These are phyloP conservation scores for Thyatira batis DNA, from an alignment of 2,888 invertebrate genomes.

Conservation along the genomic window DNA sequence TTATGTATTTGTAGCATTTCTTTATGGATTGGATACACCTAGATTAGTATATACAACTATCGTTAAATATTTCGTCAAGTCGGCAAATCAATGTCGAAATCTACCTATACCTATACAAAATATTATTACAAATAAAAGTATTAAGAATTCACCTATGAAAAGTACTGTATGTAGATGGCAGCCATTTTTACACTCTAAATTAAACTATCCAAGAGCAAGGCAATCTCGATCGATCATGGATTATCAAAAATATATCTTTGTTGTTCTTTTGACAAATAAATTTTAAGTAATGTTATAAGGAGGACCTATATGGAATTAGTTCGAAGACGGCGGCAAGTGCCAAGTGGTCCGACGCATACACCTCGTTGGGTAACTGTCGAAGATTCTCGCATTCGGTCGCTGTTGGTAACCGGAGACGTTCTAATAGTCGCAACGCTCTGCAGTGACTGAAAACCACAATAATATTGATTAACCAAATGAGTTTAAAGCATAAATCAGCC, in stretches of 20 bases:
- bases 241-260: background rate
- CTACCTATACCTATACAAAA: too few species aligned
- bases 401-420: slow-evolving; percentile 86
- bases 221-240: background rate
- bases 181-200: too few species aligned
- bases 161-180: too few species aligned
- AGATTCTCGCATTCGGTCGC: slow-evolving; percentile 79
- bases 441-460: slow-evolving; percentile 54
- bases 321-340: slow-evolving; percentile 88
- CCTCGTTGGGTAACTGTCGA: slow-evolving; percentile 87
- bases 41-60: too few species aligned
- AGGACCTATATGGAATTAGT: slow-evolving; percentile 46
- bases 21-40: too few species aligned
- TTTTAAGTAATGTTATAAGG: slow-evolving; percentile 25
- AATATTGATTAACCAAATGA: too few species aligned
- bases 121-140: too few species aligned
- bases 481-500: too few species aligned
- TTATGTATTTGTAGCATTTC: too few species aligned
- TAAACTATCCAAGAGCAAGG: background rate
- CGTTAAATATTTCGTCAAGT: too few species aligned
- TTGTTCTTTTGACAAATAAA: background rate
- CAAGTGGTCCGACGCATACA: slow-evolving; percentile 92
- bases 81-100: too few species aligned
- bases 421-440: slow-evolving; percentile 78
- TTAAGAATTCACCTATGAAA: too few species aligned